phyloP scores from a whole-genome alignment of 2,797 vertebrate species.

The Crotalus adamanteus region DNA sequence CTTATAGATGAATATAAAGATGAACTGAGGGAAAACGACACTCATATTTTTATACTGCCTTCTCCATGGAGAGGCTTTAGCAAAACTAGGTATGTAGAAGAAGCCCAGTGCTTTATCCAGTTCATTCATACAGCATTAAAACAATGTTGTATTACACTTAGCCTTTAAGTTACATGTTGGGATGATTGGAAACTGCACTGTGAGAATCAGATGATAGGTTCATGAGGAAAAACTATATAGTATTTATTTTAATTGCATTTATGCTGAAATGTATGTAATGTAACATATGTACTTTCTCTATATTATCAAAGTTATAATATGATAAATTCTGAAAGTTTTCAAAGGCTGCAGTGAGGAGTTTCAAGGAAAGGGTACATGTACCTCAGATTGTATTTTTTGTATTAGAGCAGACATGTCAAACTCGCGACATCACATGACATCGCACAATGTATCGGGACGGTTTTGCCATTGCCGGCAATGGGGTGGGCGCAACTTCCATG shows the following conservation, averaged over 20 bases:
- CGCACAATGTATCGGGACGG: no score
- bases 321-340: not conserved
- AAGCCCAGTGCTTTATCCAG: not conserved
- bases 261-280: not conserved
- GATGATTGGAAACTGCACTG: not conserved
- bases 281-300: not conserved
- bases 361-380: not conserved
- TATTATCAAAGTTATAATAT: not conserved
- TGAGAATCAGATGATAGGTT: not conserved
- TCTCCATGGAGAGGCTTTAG: not conserved
- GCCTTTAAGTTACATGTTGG: not conserved
- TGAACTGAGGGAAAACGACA: not conserved
- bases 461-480: no score
- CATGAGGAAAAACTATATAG: not conserved
- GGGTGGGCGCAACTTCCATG: no score
- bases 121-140: not conserved
- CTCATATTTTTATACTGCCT: not conserved
- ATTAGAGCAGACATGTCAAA: no score
- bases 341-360: not conserved
- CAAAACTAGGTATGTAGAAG: not conserved
- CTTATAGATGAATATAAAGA: not conserved
- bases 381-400: not conserved
- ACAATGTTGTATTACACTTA: not conserved
- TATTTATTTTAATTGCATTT: not conserved
- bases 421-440: no score